A percentile compares a stretch with the other conserved stretches of the same genome.
Evolutionary conservation across 2,113 vertebrate genomes (phyloP).

Genomic region (Bolborhynchus lineola): DNA sequence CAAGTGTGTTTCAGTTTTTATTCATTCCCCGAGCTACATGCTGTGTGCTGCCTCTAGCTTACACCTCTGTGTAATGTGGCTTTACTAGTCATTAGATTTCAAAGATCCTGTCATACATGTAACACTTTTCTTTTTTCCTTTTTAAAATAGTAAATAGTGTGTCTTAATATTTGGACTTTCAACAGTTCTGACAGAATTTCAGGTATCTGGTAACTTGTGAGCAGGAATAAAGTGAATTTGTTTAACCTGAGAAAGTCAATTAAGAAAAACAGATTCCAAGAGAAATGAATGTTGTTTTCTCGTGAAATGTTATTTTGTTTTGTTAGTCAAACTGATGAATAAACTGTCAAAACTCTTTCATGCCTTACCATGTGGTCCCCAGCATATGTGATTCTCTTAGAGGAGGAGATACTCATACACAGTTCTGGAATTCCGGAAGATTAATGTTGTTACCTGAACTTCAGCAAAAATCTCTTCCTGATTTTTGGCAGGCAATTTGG

Average conservation of each 20-base stretch:
- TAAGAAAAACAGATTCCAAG: not conserved
- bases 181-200: not conserved
- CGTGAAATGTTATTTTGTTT: not conserved
- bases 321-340: slow-evolving; percentile 7
- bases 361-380: slow-evolving; percentile 20
- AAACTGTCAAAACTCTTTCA: slow-evolving; percentile 25
- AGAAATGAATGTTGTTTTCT: not conserved
- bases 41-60: not conserved
- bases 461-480: not conserved
- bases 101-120: not conserved
- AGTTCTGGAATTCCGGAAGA: not conserved
- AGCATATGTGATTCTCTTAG: not conserved
- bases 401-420: not conserved
- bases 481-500: not conserved
- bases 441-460: not conserved
- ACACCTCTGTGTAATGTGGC: not conserved
- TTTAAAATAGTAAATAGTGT: not conserved
- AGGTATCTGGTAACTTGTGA: not conserved
- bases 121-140: not conserved
- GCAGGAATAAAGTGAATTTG: not conserved
- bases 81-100: not conserved
- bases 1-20: not conserved
- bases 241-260: not conserved
- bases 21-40: not conserved
- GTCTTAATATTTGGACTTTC: not conserved